These are phyloP conservation scores for Sabatieria punctata DNA, from an alignment of 2,888 invertebrate genomes.

Conservation along the genomic window DNA sequence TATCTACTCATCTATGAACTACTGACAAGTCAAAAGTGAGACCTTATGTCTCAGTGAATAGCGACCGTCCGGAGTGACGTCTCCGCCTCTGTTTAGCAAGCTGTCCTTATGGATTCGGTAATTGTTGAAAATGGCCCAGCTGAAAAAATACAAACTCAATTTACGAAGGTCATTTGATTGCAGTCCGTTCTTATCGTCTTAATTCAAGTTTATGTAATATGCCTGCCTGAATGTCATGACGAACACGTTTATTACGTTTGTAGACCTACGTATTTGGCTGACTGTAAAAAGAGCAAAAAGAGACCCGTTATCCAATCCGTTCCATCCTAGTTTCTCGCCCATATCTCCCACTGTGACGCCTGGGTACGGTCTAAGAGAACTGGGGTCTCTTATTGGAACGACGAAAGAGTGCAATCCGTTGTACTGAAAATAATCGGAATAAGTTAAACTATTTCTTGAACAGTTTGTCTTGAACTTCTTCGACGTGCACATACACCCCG, in stretches of 20 bases:
- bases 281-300: constrained; percentile 30
- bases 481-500: no score
- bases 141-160: constrained; percentile 33
- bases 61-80: constrained; percentile 65
- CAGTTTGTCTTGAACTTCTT: no score
- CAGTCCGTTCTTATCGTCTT: background rate
- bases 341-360: constrained; percentile 75
- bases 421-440: constrained; percentile 35
- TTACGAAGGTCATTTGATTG: background rate
- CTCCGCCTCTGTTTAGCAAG: constrained; percentile 67
- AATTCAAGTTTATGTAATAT: background rate
- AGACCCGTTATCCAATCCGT: constrained; percentile 91
- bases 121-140: constrained; percentile 67
- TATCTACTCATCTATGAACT: no score
- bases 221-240: no score
- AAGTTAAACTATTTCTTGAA: no score
- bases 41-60: constrained; percentile 71
- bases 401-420: constrained; percentile 75
- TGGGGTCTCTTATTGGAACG: constrained; percentile 61
- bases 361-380: constrained; percentile 49
- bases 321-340: constrained; percentile 74
- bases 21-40: no score
- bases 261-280: constrained; percentile 36
- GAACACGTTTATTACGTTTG: no score
- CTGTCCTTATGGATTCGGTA: constrained; percentile 69